phyloP scores from a whole-genome alignment of 2,797 vertebrate species.

The Perodicticus potto region DNA sequence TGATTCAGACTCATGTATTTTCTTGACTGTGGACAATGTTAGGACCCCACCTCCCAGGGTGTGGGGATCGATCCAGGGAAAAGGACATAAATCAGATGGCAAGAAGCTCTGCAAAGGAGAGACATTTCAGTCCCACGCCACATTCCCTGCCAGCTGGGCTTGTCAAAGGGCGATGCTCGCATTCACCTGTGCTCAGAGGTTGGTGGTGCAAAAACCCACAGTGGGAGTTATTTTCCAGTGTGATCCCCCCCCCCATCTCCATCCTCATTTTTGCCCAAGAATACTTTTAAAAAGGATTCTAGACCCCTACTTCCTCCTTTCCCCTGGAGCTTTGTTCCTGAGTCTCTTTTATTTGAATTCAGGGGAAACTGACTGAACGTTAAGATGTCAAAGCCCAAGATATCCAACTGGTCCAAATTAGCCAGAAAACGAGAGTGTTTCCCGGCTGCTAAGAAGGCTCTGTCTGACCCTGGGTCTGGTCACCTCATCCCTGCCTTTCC shows the following conservation, averaged over 20 bases:
- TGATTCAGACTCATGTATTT: fast-evolving
- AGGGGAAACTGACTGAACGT: not conserved
- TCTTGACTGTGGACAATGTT: not conserved
- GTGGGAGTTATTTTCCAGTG: not conserved
- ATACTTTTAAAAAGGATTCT: not conserved
- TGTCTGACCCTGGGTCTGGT: fast-evolving
- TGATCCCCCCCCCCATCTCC: fast-evolving
- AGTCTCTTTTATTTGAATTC: not conserved
- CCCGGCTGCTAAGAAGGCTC: not conserved
- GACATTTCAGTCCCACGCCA: not conserved
- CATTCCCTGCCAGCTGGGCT: fast-evolving
- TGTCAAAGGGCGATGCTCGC: not conserved
- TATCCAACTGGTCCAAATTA: not conserved
- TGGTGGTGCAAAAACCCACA: not conserved
- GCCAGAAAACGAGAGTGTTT: not conserved
- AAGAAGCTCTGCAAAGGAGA: not conserved
- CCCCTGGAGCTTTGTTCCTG: not conserved
- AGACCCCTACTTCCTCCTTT: fast-evolving
- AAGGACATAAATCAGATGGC: not conserved
- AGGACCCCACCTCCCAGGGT: too few relatives aligned
- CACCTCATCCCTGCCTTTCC: not conserved
- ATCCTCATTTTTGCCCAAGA: not conserved
- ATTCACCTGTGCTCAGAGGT: not conserved
- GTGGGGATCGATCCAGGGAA: fast-evolving
- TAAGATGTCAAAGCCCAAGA: not conserved